Evolutionary conservation across 2,797 vertebrate genomes (phyloP).

Genomic region (Sternarchorhynchus goeldii): DNA sequence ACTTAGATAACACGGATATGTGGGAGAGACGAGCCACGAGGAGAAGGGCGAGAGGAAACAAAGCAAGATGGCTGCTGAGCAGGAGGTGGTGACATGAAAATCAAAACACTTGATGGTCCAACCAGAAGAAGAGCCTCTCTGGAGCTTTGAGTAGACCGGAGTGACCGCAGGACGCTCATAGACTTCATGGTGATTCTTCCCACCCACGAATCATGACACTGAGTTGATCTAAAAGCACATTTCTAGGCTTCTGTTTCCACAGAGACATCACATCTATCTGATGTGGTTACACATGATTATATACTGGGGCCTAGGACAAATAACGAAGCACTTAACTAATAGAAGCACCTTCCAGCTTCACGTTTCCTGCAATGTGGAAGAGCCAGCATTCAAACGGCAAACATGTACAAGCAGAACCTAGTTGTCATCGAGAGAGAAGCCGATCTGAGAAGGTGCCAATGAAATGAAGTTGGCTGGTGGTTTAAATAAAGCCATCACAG

Average conservation of each 20-base stretch:
- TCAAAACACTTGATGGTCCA: conserved; percentile 1
- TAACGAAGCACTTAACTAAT: conserved; percentile 1
- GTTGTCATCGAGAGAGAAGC: conserved; percentile 2
- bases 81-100: conserved; percentile 1
- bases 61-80: conserved; percentile 2
- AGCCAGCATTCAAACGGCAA: not conserved
- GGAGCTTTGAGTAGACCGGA: not conserved
- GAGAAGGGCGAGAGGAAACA: conserved; percentile 40
- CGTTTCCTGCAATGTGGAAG: no score
- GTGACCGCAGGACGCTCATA: conserved; percentile 17
- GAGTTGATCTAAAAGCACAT: not conserved
- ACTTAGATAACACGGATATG: conserved; percentile 65
- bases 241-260: not conserved
- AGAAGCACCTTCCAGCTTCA: not conserved
- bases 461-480: not conserved
- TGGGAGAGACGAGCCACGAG: conserved; percentile 55
- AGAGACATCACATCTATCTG: conserved; percentile 20
- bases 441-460: not conserved
- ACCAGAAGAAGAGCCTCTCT: conserved; percentile 1
- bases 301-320: not conserved
- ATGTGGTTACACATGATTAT: not conserved
- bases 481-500: conserved; percentile 29
- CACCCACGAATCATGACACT: conserved; percentile 19
- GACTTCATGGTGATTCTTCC: conserved; percentile 33
- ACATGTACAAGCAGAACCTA: not conserved